A percentile compares a stretch with the other conserved stretches of the same genome.
phyloP scores from a whole-genome alignment of 2,888 invertebrate species.

The Muscina levida region DNA sequence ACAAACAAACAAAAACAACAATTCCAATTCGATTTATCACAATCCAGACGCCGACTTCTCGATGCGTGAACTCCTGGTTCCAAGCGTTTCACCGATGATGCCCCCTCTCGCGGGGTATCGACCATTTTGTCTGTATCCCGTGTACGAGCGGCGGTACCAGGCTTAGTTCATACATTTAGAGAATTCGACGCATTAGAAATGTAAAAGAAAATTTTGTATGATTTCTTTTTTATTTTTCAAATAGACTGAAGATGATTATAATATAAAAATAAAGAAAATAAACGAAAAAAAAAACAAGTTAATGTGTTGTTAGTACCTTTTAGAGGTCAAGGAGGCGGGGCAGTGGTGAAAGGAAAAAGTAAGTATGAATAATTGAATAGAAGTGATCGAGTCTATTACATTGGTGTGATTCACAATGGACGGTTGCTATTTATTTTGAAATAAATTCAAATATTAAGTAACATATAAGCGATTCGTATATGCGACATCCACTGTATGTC shows the following conservation, averaged over 20 bases:
- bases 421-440: too few relatives aligned
- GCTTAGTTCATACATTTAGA: conserved; percentile 58
- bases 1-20: conserved; percentile 40
- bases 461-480: too few relatives aligned
- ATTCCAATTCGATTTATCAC: conserved; percentile 32
- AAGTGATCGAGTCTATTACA: too few relatives aligned
- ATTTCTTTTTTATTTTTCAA: conserved; percentile 71
- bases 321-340: too few relatives aligned
- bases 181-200: conserved; percentile 60
- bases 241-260: conserved; percentile 76
- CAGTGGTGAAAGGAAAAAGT: too few relatives aligned
- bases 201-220: conserved; percentile 69
- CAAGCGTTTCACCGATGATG: too few relatives aligned
- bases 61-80: conserved; percentile 52
- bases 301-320: not conserved
- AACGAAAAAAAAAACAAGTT: conserved; percentile 51
- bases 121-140: conserved; percentile 32
- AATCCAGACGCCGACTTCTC: conserved; percentile 48
- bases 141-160: not conserved
- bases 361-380: too few relatives aligned
- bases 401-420: too few relatives aligned
- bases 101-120: too few relatives aligned
- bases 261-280: conserved; percentile 65
- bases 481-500: too few relatives aligned
- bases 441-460: too few relatives aligned